phyloP scores from a whole-genome alignment of 1,140 invertebrate species.

The Nymphalis io region DNA sequence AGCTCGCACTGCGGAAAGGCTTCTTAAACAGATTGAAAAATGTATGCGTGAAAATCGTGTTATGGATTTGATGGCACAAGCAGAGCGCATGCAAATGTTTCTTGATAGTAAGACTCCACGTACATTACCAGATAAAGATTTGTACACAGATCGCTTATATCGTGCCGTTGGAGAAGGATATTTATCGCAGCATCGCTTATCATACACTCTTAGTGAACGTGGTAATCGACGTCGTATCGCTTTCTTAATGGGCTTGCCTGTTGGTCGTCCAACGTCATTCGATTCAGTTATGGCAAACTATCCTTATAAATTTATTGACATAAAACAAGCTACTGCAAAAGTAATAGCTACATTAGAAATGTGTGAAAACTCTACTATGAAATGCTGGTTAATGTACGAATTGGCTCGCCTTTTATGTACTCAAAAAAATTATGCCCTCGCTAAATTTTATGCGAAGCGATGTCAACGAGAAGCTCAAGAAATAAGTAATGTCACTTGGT shows the following conservation, averaged over 20 bases:
- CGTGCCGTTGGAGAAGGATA: conserved; percentile 71
- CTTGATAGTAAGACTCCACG: conserved; percentile 65
- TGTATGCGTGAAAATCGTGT: conserved; percentile 67
- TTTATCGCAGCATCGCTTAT: conserved; percentile 63
- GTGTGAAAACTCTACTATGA: conserved; percentile 76
- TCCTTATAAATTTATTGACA: conserved; percentile 73
- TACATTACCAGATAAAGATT: conserved; percentile 68
- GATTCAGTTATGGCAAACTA: conserved; percentile 75
- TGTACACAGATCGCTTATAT: conserved; percentile 69
- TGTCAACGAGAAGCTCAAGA: conserved; percentile 78
- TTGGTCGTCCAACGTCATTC: conserved; percentile 65
- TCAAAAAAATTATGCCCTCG: conserved; percentile 80
- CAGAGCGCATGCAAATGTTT: conserved; percentile 68
- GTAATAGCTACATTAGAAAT: conserved; percentile 62
- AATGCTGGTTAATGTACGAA: conserved; percentile 81
- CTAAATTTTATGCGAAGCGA: conserved; percentile 79
- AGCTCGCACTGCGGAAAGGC: conserved; percentile 69
- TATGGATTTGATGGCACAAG: conserved; percentile 69
- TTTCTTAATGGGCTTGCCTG: conserved; percentile 70
- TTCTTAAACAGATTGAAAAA: conserved; percentile 72
- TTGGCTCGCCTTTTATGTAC: conserved; percentile 72
- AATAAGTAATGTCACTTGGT: conserved; percentile 72
- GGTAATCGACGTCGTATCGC: conserved; percentile 69
- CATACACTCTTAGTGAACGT: conserved; percentile 70
- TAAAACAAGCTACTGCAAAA: conserved; percentile 65